Base-by-base conservation (phyloP, 2,113 vertebrate species). In the Lontra canadensis region DNA sequence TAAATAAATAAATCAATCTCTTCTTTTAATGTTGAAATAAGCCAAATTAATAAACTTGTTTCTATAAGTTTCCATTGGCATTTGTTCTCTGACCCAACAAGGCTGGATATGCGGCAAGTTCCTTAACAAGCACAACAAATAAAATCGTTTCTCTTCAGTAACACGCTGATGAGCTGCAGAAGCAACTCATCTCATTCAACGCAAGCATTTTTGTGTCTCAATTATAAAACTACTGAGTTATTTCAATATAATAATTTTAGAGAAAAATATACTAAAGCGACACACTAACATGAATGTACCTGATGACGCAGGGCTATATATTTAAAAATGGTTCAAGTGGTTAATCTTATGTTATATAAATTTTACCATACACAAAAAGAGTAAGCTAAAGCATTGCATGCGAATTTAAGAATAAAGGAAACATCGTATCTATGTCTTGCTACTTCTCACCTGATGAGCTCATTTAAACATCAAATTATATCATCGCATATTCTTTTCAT, bases 91-190 rank as follows among this genome's bases (percentile, higher is more conserved):
- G 14, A 91, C 39, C 42, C 42, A 93, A 13, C 12, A 39, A 81
- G 3, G 6, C 44, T 71, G 36, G 8, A 65, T 73, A 71, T 59
- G 52, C 25, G 14, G 7, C 57, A 95, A 65, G 25, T 93, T 78
- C n/a, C 42, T 95, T 84, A 96, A 83, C 8, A 82, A 88, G 85
- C 95, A 90, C n/a, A 94, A 80, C 17, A 94, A 82, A 61, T 18
- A 76, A 83, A 94, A 97, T 49, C 1, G 67, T 89, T 81, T 78
- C 87, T 63, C 36, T 25, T 65, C 34, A 84, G 6, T 31, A 78
- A 31, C 9, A 63, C 14, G 65, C 23, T 67, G 42, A 79, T 44
- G 81, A 89, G 13, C 4, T 23, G 21, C 7, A 76, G 17, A 76
- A 11, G 91, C 31, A 92, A 80, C 6, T 92, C 12, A 71, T 31